Evolutionary conservation across 1,140 invertebrate species (phyloP).

Genomic region (Aphelinus atriplicis): DNA sequence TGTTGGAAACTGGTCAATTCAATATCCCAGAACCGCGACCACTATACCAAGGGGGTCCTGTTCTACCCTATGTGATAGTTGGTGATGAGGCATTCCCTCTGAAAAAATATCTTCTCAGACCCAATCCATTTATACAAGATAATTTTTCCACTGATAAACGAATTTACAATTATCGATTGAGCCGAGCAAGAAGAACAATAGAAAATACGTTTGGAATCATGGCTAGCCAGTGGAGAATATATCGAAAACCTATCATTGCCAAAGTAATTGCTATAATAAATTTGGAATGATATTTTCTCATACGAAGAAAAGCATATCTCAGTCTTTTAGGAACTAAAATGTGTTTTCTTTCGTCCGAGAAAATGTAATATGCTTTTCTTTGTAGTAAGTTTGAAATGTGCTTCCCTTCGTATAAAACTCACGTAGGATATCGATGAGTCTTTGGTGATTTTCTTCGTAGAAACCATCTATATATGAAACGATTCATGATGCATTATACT

Average conservation of each 20-base stretch:
- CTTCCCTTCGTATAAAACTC: too few relatives aligned
- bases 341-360: too few relatives aligned
- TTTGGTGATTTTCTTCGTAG: too few relatives aligned
- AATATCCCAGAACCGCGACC: slow-evolving; percentile 45
- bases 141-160: slow-evolving; percentile 45
- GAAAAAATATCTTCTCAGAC: slow-evolving; percentile 51
- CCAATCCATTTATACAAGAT: slow-evolving; percentile 52
- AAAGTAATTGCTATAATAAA: slow-evolving; percentile 20
- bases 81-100: slow-evolving; percentile 59
- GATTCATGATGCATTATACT: too few relatives aligned
- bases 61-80: slow-evolving; percentile 51
- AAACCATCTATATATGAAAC: too few relatives aligned
- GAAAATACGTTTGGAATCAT: slow-evolving; percentile 64
- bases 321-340: too few relatives aligned
- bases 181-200: slow-evolving; percentile 56
- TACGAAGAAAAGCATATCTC: too few relatives aligned
- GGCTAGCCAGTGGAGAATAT: slow-evolving; percentile 53
- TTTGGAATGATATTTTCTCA: background rate
- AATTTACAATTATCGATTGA: slow-evolving; percentile 59
- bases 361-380: too few relatives aligned
- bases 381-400: too few relatives aligned
- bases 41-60: slow-evolving; percentile 43
- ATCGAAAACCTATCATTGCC: slow-evolving; percentile 46
- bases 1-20: slow-evolving; percentile 42
- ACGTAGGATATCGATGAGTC: too few relatives aligned